Conservation (phyloP, 1,140 invertebrate species). For the Dufourea novaeangliae region DNA sequence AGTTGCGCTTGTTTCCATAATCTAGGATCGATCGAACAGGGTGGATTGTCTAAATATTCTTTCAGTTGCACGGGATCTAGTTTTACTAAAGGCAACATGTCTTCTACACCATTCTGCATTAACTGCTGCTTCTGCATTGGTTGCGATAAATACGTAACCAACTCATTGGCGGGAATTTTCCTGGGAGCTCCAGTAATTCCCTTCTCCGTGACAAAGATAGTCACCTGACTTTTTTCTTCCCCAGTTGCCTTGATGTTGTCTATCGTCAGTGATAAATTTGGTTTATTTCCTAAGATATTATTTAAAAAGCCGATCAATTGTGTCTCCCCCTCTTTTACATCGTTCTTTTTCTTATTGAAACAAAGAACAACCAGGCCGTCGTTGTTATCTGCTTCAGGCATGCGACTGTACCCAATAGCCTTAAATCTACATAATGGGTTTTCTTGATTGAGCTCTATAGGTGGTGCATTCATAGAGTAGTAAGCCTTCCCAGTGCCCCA, state of each 20-base stretch:
- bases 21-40: constrained; percentile 89
- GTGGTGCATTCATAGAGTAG: constrained; percentile 87
- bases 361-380: constrained; percentile 92
- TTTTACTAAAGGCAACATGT: constrained; percentile 84
- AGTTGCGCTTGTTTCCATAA: constrained; percentile 95
- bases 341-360: constrained; percentile 90
- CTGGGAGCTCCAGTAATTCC: constrained; percentile 84
- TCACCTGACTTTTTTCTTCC: constrained; percentile 89
- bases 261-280: constrained; percentile 89
- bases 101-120: constrained; percentile 85
- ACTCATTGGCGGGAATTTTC: constrained; percentile 88
- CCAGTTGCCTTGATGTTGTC: constrained; percentile 89
- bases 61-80: constrained; percentile 90
- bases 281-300: constrained; percentile 90
- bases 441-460: constrained; percentile 92
- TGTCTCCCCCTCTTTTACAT: constrained; percentile 88
- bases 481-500: constrained; percentile 95
- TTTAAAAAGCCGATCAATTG: constrained; percentile 87
- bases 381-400: constrained; percentile 92
- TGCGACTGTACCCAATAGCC: constrained; percentile 93
- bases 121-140: constrained; percentile 87
- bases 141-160: constrained; percentile 87
- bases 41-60: constrained; percentile 94
- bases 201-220: constrained; percentile 91
- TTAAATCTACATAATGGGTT: constrained; percentile 96